Evolutionary conservation across 2,113 vertebrate species (phyloP), one percentile per base, ranked within the genome.

Genomic region (Notiomystis cincta): DNA sequence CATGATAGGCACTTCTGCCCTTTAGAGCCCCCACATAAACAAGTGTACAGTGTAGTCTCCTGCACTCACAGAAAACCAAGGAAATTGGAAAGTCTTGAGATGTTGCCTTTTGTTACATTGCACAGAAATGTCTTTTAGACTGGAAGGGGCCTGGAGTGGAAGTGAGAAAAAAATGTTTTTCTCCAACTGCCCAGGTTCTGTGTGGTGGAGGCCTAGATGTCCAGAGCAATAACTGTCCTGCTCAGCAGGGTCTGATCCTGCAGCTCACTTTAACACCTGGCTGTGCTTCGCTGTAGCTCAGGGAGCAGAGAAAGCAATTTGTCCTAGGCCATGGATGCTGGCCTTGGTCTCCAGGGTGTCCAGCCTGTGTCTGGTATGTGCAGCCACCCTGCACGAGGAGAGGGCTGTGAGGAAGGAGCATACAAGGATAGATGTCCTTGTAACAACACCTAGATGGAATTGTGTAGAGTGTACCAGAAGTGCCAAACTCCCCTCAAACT

Each of bases 161-260:
- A 58, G 30, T 23, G 35, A 44, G 4, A 13, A 77, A 35, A 35
- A 51, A 30, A 7, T 17, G 5, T 1, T 45, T 82, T 50, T 54
- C 22, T 25, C 8, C 23, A 5, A 5, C 11, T 42, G 38, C 12
- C 23, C 10, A 7, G 4, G 15, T 54, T 31, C 14, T 18, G 11
- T 56, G 61, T 42, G 20, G 7, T 1, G 3, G 44, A 64, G 18
- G 4, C 30, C 42, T 57, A 23, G 58, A 33, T 21, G 12, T 11
- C 4, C 15, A 15, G 14, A 42, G 57, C 5, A 12, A 3, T 44
- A 15, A 2, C 4, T 38, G 7, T 51, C 9, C 21, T 50, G 27
- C 42, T 33, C 45, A 28, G 13, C 31, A 53, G 31, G n/a, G 40
- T 31, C 45, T 0, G 0, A 13, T 35, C 11, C 15, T 27, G 42